Base-by-base conservation (phyloP, 2,113 vertebrate species). In the Bos taurus region DNA sequence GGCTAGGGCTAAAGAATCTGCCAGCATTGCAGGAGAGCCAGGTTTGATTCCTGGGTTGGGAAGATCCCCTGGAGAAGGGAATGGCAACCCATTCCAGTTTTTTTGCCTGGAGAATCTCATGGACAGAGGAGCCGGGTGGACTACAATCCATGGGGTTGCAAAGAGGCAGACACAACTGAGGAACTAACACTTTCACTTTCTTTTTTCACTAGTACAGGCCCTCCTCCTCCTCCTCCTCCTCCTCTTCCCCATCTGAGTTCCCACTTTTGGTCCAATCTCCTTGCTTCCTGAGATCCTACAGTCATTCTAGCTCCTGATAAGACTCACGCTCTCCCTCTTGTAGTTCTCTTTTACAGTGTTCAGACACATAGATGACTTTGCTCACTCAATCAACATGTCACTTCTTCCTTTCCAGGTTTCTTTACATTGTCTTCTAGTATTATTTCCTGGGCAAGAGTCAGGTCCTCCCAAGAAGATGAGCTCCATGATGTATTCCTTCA, bases 201-300 rank as follows among this genome's bases (percentile, higher is more conserved):
- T 43, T 77, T 77, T 23, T 26, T 43, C 6, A 0, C 52, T 64
- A 67, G 4, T 10, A 4, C 74, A 14, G 74, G 7, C 11, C 10
- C 21, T 84, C 26, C 23, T 8, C 28, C 11, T 48, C 10, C 8
- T 48, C 10, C 8, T 54, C 7, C 3, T 17, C 26, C 11, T 80
- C 8, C 21, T 26, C n/a, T 12, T 46, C 5, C 23, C 30, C 2
- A 3, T 16, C 40, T 9, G 10, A 0, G 16, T 21, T 50, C 56
- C 19, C 10, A 12, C n/a, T 11, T 16, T 90, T 30, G 12, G 4
- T 60, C 40, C 14, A 21, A 13, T 94, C 8, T 87, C 25, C 91
- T 26, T 94, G 54, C 77, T 50, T 67, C 15, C 56, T 59, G 56
- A 81, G 90, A 90, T 81, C 25, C 60, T 91, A 7, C 9, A 3